phyloP scores from a whole-genome alignment of 2,888 invertebrate species.

The Drosophila buzzatii region DNA sequence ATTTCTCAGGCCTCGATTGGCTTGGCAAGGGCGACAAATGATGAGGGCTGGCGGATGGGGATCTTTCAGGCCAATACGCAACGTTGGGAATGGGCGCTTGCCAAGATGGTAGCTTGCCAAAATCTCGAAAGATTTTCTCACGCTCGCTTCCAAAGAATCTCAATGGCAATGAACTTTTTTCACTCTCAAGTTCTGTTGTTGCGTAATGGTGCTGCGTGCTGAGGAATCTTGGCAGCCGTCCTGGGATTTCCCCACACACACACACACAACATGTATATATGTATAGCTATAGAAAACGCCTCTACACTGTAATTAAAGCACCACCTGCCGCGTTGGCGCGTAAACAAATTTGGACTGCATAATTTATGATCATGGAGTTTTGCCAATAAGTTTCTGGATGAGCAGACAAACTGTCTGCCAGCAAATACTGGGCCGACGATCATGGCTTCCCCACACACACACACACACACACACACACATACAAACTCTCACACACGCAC shows the following conservation, averaged over 20 bases:
- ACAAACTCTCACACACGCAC: constrained; percentile 18
- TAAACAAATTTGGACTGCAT: constrained; percentile 77
- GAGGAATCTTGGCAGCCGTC: constrained; percentile 70
- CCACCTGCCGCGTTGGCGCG: constrained; percentile 71
- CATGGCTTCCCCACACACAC: constrained; percentile 6
- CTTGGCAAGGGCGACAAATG: constrained; percentile 11
- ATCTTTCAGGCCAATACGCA: constrained; percentile 40
- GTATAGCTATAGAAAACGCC: constrained; percentile 2
- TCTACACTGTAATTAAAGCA: constrained; percentile 69
- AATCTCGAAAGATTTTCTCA: constrained; percentile 71
- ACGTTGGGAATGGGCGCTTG: constrained; percentile 68
- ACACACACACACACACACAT: background rate
- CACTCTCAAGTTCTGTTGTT: constrained; percentile 59
- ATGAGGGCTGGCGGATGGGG: background rate
- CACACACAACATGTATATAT: constrained; percentile 27
- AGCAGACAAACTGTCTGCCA: constrained; percentile 69
- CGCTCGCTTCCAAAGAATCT: constrained; percentile 72
- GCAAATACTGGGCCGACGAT: constrained; percentile 25
- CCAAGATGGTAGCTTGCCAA: constrained; percentile 76
- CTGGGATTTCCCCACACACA: constrained; percentile 66
- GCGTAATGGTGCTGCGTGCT: constrained; percentile 64
- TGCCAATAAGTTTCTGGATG: constrained; percentile 82
- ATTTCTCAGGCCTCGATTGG: constrained; percentile 21
- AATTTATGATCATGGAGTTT: constrained; percentile 84
- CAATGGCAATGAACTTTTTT: constrained; percentile 73